Evolutionary conservation across 2,113 vertebrate species (phyloP).

Genomic region (Tylochromis polylepis): DNA sequence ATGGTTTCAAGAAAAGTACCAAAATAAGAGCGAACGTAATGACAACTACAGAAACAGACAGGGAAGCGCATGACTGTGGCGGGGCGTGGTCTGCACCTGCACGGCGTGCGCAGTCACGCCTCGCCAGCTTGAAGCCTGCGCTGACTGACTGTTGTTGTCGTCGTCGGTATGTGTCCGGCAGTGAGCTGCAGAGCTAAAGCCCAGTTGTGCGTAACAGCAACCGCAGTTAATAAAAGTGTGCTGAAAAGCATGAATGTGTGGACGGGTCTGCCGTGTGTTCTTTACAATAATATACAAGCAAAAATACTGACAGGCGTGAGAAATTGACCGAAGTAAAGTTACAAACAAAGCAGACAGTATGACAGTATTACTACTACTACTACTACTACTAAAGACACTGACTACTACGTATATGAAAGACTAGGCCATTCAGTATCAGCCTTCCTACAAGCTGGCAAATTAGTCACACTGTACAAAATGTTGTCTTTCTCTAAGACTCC

Average conservation of each 20-base stretch:
- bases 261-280: too few relatives aligned
- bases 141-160: too few relatives aligned
- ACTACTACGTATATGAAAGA: not conserved
- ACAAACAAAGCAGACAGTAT: not conserved
- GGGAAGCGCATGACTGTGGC: not conserved
- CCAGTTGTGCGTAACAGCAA: too few relatives aligned
- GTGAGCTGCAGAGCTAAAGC: too few relatives aligned
- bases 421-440: not conserved
- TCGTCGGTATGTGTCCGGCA: too few relatives aligned
- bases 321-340: not conserved
- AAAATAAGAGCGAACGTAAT: not conserved
- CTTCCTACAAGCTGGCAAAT: not conserved
- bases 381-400: not conserved
- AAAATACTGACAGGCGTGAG: not conserved
- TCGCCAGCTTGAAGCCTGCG: too few relatives aligned
- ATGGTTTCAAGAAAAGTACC: not conserved
- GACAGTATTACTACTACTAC: not conserved
- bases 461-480: not conserved
- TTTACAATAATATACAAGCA: not conserved
- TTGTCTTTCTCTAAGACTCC: not conserved
- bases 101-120: too few relatives aligned
- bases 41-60: not conserved
- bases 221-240: too few relatives aligned
- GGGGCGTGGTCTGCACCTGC: too few relatives aligned
- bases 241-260: too few relatives aligned